Evolutionary conservation across 2,797 vertebrate species (phyloP), one percentile per base, ranked within the genome.

Genomic region (Prunella strophiata): DNA sequence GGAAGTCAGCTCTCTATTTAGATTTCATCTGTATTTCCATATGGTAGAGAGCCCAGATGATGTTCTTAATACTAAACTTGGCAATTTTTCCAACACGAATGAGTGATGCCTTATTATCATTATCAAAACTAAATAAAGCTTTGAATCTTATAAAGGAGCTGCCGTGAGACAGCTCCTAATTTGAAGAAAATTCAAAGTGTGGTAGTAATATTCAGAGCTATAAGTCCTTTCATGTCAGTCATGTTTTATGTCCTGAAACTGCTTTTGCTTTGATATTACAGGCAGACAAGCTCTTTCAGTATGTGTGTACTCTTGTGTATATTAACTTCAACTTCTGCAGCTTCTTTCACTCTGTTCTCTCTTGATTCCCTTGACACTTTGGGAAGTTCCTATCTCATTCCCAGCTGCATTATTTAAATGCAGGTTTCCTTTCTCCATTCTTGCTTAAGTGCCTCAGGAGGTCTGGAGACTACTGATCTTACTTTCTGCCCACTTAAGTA

Each of bases 101-200:
- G 26, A 38, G 29, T 16, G 13, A 63, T 66, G 59, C 30, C 71
- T 82, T 86, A 43, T 71, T 66, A 72, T n/a, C 38, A 32, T 73
- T 92, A 73, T 55, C 45, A 70, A 78, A 91, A 79, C n/a, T 55
- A 79, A 92, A 85, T 70, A 82, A 77, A 82, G 36, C 34, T 79
- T 76, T 91, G 48, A 75, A 48, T 93, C 30, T 82, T 93, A 55
- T 51, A 85, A 76, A 92, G 51, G 59, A 81, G 27, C 47, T 3
- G 1, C 57, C 76, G n/a, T 21, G 26, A 89, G 67, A 78, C 70
- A 72, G 19, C 23, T 29, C 7, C 27, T 50, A 67, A 84, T 85
- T 85, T 59, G 54, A 58, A 79, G 34, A 43, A 86, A 78, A 93
- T 80, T 83, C 11, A 23, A 25, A 91, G 29, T 54, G 4, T 40